Evolutionary conservation across 2,888 invertebrate species (phyloP).

Genomic region (Chorisops tibialis): DNA sequence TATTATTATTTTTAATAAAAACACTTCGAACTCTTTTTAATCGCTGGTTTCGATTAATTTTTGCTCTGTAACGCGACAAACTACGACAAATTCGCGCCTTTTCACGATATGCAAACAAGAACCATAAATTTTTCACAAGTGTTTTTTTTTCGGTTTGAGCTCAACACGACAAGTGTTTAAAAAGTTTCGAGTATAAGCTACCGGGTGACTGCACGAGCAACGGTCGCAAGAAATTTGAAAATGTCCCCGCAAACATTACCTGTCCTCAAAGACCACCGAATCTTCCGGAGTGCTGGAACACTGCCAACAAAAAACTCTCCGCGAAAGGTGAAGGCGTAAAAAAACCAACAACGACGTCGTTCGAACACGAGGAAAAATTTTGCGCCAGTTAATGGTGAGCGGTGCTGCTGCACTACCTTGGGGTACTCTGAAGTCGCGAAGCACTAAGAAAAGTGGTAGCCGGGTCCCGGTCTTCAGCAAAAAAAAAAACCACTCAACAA

Average conservation of each 20-base stretch:
- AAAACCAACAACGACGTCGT: slow-evolving; percentile 3
- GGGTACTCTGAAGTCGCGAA: slow-evolving; percentile 13
- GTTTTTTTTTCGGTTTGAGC: background rate
- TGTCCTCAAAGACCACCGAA: slow-evolving; percentile 1
- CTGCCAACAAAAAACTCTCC: slow-evolving; percentile 12
- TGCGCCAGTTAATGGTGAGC: slow-evolving; percentile 27
- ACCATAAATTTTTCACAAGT: background rate
- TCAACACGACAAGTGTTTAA: slow-evolving; percentile 6
- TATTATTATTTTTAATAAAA: too few species aligned
- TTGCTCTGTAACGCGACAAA: too few species aligned
- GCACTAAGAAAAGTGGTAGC: background rate
- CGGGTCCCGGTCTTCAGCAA: background rate
- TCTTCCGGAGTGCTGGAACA: background rate
- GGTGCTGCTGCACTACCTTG: slow-evolving; percentile 24
- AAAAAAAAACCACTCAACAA: slow-evolving; percentile 15
- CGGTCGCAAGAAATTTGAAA: slow-evolving; percentile 11
- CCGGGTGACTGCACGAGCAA: background rate
- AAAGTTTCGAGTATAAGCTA: background rate
- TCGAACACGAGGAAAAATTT: slow-evolving; percentile 6
- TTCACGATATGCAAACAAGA: too few species aligned
- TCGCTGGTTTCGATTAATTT: too few species aligned
- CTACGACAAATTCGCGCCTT: too few species aligned
- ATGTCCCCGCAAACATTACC: slow-evolving; percentile 19
- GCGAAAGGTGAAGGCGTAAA: slow-evolving; percentile 5
- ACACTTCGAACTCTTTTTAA: too few species aligned